Evolutionary conservation across 2,113 vertebrate genomes (phyloP).

Genomic region (Empidonax traillii): DNA sequence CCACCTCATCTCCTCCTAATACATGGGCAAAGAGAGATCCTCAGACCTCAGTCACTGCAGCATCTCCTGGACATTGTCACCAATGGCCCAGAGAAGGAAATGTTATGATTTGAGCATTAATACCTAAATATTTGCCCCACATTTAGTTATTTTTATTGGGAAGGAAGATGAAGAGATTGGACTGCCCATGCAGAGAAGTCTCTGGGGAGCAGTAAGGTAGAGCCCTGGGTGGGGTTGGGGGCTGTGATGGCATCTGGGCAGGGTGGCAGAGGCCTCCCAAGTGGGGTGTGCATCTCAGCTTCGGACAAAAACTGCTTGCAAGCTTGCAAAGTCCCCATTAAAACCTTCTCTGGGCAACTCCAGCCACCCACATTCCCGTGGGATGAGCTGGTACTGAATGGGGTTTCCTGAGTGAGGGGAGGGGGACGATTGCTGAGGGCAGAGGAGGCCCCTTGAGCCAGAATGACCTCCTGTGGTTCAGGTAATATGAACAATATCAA

Average conservation of each 20-base stretch:
- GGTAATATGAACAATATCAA: background rate
- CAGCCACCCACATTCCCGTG: background rate
- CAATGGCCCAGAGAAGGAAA: background rate
- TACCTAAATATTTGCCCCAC: background rate
- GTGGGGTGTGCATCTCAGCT: background rate
- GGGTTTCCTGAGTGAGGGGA: background rate
- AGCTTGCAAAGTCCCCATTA: background rate
- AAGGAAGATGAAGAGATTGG: background rate
- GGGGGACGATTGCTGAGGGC: background rate
- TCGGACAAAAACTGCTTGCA: background rate
- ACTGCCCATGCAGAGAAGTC: background rate
- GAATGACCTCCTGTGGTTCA: background rate
- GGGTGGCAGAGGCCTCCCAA: background rate
- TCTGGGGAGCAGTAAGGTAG: background rate
- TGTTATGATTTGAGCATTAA: background rate
- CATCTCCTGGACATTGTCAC: background rate
- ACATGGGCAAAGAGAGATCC: accelerated
- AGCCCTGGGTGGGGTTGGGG: background rate
- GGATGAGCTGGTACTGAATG: background rate
- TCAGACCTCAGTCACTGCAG: background rate
- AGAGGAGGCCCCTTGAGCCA: background rate
- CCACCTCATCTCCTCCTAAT: background rate
- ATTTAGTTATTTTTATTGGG: background rate
- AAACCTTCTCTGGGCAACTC: background rate
- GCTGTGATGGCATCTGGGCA: background rate